Conservation (phyloP, 2,113 vertebrate genomes). For the Dasyurus viverrinus region DNA sequence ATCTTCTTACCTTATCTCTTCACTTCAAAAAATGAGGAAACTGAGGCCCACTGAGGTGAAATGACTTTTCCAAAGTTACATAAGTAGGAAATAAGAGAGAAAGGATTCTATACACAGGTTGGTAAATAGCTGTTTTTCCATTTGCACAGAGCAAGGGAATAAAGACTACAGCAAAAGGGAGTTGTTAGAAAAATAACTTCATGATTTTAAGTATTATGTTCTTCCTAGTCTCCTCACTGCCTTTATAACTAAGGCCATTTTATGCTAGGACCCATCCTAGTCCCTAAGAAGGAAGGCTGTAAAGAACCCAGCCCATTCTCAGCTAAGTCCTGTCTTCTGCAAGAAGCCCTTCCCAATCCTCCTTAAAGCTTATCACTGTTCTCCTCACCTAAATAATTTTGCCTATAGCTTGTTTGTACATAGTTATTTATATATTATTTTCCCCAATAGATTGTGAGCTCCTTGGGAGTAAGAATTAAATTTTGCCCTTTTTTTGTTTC, state of each 20-base stretch:
- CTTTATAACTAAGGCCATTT: constrained; percentile 18
- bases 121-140: neutral
- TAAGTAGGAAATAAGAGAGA: too few relatives aligned
- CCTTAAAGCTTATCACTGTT: neutral
- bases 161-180: neutral
- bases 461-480: neutral
- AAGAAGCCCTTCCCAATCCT: neutral
- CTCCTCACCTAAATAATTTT: too few relatives aligned
- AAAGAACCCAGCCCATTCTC: neutral
- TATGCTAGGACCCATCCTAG: neutral
- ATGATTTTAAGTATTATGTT: neutral
- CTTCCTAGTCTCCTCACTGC: neutral
- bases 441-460: neutral
- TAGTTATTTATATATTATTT: neutral
- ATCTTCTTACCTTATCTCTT: neutral
- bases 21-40: neutral
- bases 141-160: constrained; percentile 19
- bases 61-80: too few relatives aligned
- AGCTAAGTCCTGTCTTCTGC: neutral
- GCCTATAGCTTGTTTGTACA: neutral
- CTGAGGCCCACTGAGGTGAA: neutral
- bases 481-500: neutral
- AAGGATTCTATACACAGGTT: too few relatives aligned
- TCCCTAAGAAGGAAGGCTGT: neutral
- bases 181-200: neutral